Conservation (phyloP, 2,888 invertebrate species). For the Caenorhabditis drosophilae region DNA sequence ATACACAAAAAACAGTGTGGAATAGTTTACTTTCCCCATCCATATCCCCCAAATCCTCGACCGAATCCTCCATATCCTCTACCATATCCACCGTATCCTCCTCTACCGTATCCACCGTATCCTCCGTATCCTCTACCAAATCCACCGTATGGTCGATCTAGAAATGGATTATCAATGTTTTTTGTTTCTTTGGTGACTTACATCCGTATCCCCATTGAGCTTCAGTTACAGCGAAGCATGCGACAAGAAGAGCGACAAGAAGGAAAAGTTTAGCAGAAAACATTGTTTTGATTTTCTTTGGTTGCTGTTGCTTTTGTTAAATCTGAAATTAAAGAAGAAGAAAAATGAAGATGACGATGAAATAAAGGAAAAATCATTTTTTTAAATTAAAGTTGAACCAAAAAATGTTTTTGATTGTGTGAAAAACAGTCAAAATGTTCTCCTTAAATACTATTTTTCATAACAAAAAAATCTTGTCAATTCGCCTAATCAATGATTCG, state of each 20-base stretch:
- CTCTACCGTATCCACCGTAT: conserved; percentile 2
- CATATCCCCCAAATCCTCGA: background rate
- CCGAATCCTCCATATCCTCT: background rate
- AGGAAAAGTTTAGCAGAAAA: background rate
- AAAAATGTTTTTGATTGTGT: background rate
- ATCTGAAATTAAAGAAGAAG: background rate
- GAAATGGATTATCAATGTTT: too few relatives aligned
- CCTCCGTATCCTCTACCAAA: conserved; percentile 1
- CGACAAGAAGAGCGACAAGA: background rate
- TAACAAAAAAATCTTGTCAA: too few relatives aligned
- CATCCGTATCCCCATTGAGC: background rate
- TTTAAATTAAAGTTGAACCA: background rate
- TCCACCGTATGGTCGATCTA: background rate
- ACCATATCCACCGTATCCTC: background rate
- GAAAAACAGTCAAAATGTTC: too few relatives aligned
- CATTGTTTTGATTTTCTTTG: too few relatives aligned
- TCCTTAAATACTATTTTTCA: too few relatives aligned
- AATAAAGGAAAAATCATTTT: too few relatives aligned
- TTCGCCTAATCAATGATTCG: too few relatives aligned
- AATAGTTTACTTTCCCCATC: conserved; percentile 7
- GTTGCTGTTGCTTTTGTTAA: background rate
- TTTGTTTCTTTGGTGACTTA: background rate
- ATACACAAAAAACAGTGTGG: too few relatives aligned
- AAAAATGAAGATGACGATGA: too few relatives aligned
- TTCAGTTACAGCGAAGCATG: background rate